A percentile compares a stretch with the other conserved stretches of the same genome.
Conservation (phyloP, 2,888 invertebrate species). For the Melanchra persicariae region DNA sequence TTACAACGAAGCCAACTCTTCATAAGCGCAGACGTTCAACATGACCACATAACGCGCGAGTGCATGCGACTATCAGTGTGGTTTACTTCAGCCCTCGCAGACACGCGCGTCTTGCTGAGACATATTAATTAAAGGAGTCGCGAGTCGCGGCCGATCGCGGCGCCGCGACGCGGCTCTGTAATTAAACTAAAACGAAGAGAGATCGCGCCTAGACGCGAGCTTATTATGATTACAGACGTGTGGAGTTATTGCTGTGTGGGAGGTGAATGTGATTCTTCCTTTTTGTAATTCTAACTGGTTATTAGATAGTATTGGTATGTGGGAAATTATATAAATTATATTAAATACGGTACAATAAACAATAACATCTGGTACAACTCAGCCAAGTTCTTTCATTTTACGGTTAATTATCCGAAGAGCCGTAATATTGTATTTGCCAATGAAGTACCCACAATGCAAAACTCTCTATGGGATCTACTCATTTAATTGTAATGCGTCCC, state of each 20-base stretch:
- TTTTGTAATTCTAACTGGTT: neutral
- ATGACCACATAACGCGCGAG: neutral
- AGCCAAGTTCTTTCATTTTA: neutral
- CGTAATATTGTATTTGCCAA: neutral
- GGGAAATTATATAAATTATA: neutral
- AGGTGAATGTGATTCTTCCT: neutral
- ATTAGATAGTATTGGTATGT: neutral
- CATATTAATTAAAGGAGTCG: slow-evolving; percentile 45
- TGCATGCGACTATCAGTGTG: slow-evolving; percentile 12
- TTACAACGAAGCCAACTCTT: neutral
- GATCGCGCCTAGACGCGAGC: slow-evolving; percentile 3
- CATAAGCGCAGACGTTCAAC: neutral
- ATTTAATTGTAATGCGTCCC: neutral
- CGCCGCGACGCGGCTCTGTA: slow-evolving; percentile 11
- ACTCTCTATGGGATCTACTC: neutral
- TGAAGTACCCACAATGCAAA: neutral
- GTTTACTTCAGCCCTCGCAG: slow-evolving; percentile 10
- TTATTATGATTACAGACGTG: slow-evolving; percentile 18
- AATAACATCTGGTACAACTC: neutral
- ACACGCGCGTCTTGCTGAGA: slow-evolving; percentile 34
- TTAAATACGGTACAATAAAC: too few relatives aligned
- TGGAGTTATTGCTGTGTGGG: slow-evolving; percentile 8
- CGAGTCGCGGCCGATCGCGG: slow-evolving; percentile 24
- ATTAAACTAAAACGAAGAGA: slow-evolving; percentile 38
- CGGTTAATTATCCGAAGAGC: too few relatives aligned